Conservation (phyloP, 64 coral and sea anemone species). For the Hydrozoanthus tunicans region DNA sequence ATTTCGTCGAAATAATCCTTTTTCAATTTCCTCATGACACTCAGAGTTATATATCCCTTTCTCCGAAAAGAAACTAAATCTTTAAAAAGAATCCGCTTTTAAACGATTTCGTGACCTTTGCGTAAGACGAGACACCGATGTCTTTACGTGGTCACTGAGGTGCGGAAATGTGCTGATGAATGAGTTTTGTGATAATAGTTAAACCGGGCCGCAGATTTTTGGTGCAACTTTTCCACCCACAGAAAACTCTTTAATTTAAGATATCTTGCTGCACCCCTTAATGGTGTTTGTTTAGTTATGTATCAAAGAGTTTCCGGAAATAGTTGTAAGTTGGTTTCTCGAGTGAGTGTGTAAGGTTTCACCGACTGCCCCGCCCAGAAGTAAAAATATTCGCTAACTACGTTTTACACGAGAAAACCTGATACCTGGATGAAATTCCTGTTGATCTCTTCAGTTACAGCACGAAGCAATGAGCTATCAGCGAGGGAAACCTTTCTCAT, state of each 20-base stretch:
- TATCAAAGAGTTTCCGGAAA: conserved; percentile 50
- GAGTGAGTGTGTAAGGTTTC: conserved; percentile 1
- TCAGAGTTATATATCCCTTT: too few species aligned
- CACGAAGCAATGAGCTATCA: not conserved
- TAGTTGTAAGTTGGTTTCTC: not conserved
- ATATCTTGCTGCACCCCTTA: not conserved
- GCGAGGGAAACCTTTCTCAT: not conserved
- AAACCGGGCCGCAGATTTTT: not conserved
- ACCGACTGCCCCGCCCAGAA: conserved; percentile 32
- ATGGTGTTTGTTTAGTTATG: conserved; percentile 38
- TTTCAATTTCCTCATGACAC: too few species aligned
- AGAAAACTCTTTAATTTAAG: not conserved
- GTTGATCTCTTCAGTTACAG: conserved; percentile 31
- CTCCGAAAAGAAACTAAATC: too few species aligned
- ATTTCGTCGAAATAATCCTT: too few species aligned
- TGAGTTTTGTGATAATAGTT: not conserved
- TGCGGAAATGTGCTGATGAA: not conserved
- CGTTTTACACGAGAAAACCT: conserved; percentile 12
- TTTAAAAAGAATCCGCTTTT: not conserved
- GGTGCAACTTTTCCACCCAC: not conserved
- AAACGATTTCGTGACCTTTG: not conserved
- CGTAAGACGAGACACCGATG: not conserved
- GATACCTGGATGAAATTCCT: conserved; percentile 33
- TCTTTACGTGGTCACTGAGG: not conserved
- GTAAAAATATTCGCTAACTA: conserved; percentile 19